phyloP scores from a whole-genome alignment of 2,888 invertebrate species.

The Tyria jacobaeae region DNA sequence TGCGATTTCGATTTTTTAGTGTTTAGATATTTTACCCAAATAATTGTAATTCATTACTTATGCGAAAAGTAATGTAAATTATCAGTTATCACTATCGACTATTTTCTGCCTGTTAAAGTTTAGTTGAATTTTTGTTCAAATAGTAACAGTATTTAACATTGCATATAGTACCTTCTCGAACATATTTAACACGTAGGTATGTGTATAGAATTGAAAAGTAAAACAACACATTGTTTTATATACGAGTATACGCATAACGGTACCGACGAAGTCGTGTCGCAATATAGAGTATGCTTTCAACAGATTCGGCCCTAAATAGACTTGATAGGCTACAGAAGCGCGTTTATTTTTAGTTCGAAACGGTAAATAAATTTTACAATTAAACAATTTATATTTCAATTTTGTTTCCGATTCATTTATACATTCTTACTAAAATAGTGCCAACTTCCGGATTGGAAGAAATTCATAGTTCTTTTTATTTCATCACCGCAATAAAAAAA shows the following conservation, averaged over 20 bases:
- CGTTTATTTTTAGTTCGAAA: too few species aligned
- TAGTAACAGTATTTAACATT: too few species aligned
- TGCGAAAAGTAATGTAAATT: too few species aligned
- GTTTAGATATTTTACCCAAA: too few species aligned
- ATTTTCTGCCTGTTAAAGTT: too few species aligned
- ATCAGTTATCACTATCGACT: too few species aligned
- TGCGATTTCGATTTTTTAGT: too few species aligned
- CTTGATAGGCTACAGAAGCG: conserved; percentile 2
- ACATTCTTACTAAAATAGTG: conserved; percentile 29
- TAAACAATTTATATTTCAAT: conserved; percentile 46
- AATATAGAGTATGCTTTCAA: conserved; percentile 3
- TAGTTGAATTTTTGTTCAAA: too few species aligned
- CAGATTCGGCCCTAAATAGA: conserved; percentile 14
- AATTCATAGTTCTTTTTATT: conserved; percentile 26
- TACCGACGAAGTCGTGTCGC: conserved; percentile 4
- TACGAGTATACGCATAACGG: conserved; percentile 5
- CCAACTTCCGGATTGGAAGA: conserved; percentile 32
- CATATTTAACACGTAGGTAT: not conserved
- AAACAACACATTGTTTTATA: conserved; percentile 7
- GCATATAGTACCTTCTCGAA: not conserved
- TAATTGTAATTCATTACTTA: too few species aligned
- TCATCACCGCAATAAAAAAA: conserved; percentile 13
- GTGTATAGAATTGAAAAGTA: conserved; percentile 5
- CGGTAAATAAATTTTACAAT: too few species aligned
- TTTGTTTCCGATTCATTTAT: conserved; percentile 52